phyloP scores from a whole-genome alignment of 2,888 invertebrate species.

The Diploptera punctata region DNA sequence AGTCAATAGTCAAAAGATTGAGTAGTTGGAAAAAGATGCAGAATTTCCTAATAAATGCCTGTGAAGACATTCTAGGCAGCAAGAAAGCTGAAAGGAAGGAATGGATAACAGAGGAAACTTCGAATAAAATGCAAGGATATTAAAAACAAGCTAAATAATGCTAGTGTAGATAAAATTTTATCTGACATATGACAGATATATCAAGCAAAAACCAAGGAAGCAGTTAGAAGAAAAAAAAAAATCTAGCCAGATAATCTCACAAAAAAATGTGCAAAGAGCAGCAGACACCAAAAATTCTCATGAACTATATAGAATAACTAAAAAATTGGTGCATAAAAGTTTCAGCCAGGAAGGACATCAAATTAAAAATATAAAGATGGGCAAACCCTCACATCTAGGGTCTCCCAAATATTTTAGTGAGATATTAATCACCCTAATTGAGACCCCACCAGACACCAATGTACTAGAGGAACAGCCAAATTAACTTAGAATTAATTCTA shows the following conservation, averaged over 20 bases:
- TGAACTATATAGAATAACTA: not conserved
- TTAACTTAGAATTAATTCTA: too few species aligned
- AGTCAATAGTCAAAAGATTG: too few species aligned
- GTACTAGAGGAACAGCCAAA: too few species aligned
- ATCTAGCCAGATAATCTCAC: not conserved
- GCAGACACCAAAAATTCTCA: not conserved
- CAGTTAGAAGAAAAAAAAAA: constrained; percentile 1
- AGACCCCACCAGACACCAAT: too few species aligned
- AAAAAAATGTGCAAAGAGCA: too few species aligned
- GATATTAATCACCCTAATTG: too few species aligned
- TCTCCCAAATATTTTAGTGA: too few species aligned
- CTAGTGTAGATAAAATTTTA: not conserved
- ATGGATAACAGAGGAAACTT: not conserved
- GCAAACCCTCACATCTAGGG: not conserved
- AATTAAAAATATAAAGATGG: not conserved
- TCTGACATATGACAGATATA: not conserved
- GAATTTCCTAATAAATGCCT: not conserved
- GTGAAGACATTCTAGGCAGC: not conserved
- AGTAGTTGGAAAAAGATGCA: not conserved
- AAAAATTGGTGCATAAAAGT: not conserved
- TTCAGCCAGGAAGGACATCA: not conserved
- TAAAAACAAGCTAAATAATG: constrained; percentile 7
- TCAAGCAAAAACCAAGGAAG: not conserved
- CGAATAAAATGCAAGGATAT: not conserved
- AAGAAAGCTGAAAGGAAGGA: not conserved